phyloP scores from a whole-genome alignment of 1,140 invertebrate species.

The Colletes gigas region DNA sequence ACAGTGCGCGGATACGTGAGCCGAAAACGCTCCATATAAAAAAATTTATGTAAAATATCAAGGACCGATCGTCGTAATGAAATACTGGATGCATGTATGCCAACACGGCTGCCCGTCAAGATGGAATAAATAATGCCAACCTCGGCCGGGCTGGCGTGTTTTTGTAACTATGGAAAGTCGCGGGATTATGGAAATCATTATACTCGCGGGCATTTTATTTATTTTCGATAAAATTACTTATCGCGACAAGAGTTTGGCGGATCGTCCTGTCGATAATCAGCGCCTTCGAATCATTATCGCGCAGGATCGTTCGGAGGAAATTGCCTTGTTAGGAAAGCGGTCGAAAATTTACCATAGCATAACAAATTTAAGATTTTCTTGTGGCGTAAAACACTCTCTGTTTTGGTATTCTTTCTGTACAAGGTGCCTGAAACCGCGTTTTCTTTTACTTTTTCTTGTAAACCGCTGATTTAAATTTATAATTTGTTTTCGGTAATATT shows the following conservation, averaged over 20 bases:
- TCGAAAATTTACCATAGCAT: too few relatives aligned
- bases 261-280: too few relatives aligned
- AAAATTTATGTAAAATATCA: conserved; percentile 31
- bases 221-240: not conserved
- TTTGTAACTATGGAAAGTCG: conserved; percentile 6
- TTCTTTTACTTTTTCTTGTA: too few relatives aligned
- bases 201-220: not conserved
- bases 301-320: too few relatives aligned
- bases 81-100: not conserved
- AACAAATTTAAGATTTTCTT: too few relatives aligned
- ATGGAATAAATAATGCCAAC: conserved; percentile 16
- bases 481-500: too few relatives aligned
- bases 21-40: conserved; percentile 29
- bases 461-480: too few relatives aligned
- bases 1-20: not conserved
- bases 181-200: not conserved
- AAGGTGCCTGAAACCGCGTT: too few relatives aligned
- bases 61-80: conserved; percentile 11
- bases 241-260: not conserved
- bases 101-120: not conserved
- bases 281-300: too few relatives aligned
- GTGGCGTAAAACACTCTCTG: too few relatives aligned
- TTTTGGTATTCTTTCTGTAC: too few relatives aligned
- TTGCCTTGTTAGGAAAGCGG: too few relatives aligned
- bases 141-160: not conserved